Evolutionary conservation across 2,888 invertebrate species (phyloP).

Genomic region (Conomelus anceps): DNA sequence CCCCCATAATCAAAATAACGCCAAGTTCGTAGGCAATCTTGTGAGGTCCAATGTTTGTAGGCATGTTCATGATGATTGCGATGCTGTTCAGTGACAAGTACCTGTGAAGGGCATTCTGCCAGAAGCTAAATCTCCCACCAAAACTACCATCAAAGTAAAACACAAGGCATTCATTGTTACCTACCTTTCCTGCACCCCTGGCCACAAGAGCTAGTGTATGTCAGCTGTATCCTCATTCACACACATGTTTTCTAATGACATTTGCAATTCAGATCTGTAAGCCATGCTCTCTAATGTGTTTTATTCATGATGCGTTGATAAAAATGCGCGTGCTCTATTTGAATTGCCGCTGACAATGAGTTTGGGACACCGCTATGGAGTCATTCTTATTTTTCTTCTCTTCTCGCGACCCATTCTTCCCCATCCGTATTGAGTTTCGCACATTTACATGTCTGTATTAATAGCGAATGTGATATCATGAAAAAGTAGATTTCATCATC

Average conservation of each 20-base stretch:
- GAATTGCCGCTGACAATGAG: background rate
- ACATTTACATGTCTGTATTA: background rate
- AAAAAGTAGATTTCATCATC: background rate
- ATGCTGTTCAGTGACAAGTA: background rate
- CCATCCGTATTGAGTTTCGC: background rate
- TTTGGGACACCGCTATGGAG: background rate
- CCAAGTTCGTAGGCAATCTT: background rate
- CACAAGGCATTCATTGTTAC: background rate
- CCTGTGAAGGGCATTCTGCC: background rate
- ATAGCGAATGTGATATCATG: background rate
- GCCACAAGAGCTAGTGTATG: background rate
- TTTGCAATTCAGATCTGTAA: background rate
- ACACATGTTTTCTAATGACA: background rate
- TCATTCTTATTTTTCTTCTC: background rate
- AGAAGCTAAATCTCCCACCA: background rate
- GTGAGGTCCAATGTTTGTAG: background rate
- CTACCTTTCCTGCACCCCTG: background rate
- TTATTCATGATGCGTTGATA: background rate
- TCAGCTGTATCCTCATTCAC: background rate
- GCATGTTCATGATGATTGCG: background rate
- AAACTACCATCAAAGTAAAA: background rate
- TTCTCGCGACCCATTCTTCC: background rate
- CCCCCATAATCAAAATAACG: background rate
- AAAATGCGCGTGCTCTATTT: background rate
- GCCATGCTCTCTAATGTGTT: background rate